Percentiles rank a stretch among this genome's conserved stretches.
These are phyloP conservation scores for Dromaius novaehollandiae DNA, from an alignment of 2,113 vertebrate species.

Conservation along the genomic window DNA sequence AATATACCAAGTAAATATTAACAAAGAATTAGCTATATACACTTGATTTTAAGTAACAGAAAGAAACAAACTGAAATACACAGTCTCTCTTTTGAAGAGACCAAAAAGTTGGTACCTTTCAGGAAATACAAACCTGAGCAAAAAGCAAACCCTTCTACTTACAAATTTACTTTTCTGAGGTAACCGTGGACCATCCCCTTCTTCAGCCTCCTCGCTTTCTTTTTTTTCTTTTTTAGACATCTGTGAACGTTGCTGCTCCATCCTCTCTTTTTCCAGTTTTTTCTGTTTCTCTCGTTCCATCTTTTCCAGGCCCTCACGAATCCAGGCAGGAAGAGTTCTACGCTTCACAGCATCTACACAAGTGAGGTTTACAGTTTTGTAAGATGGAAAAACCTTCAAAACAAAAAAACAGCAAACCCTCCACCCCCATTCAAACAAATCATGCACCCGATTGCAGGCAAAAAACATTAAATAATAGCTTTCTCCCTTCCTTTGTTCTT, in stretches of 20 bases:
- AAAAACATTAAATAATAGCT: background rate
- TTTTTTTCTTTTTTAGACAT: constrained; percentile 88
- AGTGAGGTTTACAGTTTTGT: constrained; percentile 13
- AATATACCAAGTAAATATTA: background rate
- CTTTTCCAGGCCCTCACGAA: constrained; percentile 97
- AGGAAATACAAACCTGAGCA: constrained; percentile 20
- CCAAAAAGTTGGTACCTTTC: background rate
- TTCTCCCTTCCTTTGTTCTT: background rate
- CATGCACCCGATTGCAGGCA: background rate
- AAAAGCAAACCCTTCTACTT: constrained; percentile 70
- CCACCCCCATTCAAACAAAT: background rate
- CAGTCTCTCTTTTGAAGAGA: background rate
- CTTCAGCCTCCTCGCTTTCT: constrained; percentile 79
- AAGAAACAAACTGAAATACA: background rate
- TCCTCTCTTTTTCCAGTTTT: constrained; percentile 92
- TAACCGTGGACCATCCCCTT: constrained; percentile 87
- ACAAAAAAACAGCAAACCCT: background rate
- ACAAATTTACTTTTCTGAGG: constrained; percentile 99
- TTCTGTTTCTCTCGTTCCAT: constrained; percentile 99
- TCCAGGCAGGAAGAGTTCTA: constrained; percentile 97
- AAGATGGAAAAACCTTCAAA: background rate
- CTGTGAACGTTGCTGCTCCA: constrained; percentile 93
- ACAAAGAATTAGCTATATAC: background rate
- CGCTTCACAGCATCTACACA: constrained; percentile 93
- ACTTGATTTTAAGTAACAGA: background rate